Base-by-base conservation (phyloP, 2,888 invertebrate species). In the Congeria kusceri region DNA sequence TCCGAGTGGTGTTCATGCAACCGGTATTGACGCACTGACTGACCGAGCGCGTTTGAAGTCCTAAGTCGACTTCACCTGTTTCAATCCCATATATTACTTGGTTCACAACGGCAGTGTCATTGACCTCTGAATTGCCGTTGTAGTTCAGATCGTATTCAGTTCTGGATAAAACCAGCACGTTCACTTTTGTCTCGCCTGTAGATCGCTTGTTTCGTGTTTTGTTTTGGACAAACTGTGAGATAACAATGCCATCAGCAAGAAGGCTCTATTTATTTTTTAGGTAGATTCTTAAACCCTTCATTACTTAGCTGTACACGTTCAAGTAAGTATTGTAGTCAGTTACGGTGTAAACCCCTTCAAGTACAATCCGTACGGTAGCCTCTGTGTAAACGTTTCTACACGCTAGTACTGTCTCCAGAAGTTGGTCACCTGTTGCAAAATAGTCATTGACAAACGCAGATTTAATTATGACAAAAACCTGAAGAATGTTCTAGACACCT, bases 391-490 rank as follows among this genome's bases (percentile, higher is more conserved):
- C 9, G 25, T 20, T 18, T 23, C 20, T 18, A 25, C 53, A 53
- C 9, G 9, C 18, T 9, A 53, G 25, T 9, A 9, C 53, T 25
- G 53, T 53, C 25, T 53, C 25, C 53, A 53, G 25, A 23, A 20
- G 23, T 53, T 53, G 53, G 9, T 25, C 53, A 4, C 20, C 53
- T 4, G 53, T 53, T 20, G 20, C 25, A 9, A 20, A 53, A 18
- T n/a, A 53, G 25, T 53, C 25, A 25, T 25, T 18, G 20, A 53
- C 53, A 13, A 67, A 27, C 3, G 67, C 66, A 25, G 53, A 32
- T 28, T 66, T 66, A n/a, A 68, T 23, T 11, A 58, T 68, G 27
- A 20, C n/a, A 58, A 68, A 58, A 18, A 68, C 47, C 25, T 25
- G 15, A 20, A 20, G 15, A 32, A 29, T 27, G 67, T 68, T 68